A percentile compares a stretch with the other conserved stretches of the same genome.
phyloP scores from a whole-genome alignment of 2,113 vertebrate genomes.

The Colius striatus region DNA sequence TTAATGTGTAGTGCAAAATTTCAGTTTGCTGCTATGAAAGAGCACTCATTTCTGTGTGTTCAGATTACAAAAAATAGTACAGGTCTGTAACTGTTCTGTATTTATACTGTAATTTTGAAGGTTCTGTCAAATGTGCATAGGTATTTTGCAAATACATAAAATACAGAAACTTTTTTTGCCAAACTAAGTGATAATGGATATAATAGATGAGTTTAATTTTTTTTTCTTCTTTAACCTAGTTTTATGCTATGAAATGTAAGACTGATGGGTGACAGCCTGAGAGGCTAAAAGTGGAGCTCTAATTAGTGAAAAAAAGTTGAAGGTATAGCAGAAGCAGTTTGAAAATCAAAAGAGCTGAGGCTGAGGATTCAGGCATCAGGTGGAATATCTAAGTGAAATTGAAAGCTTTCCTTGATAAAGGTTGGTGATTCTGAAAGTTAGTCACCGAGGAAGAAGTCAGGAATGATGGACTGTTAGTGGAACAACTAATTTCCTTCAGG shows the following conservation, averaged over 20 bases:
- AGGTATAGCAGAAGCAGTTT: not conserved
- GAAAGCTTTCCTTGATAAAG: not conserved
- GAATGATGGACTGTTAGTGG: not conserved
- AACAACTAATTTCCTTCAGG: not conserved
- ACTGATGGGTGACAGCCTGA: not conserved
- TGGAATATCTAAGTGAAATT: not conserved
- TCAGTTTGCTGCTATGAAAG: not conserved
- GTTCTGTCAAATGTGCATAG: not conserved
- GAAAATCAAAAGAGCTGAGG: not conserved
- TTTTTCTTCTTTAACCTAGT: not conserved
- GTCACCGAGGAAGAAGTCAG: not conserved
- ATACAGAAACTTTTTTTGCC: not conserved
- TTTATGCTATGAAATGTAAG: not conserved
- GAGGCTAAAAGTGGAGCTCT: not conserved
- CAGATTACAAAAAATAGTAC: not conserved
- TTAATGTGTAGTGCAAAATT: not conserved
- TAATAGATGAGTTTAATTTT: not conserved
- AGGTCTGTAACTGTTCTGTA: not conserved
- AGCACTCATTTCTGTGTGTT: not conserved
- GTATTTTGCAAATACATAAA: not conserved
- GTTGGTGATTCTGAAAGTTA: not conserved
- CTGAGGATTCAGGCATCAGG: rapidly evolving
- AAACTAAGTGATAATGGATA: not conserved
- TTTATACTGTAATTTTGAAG: not conserved
- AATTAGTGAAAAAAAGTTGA: not conserved